Base-by-base conservation (phyloP, 2,888 invertebrate species). In the Heteromyza rotundicornis region DNA sequence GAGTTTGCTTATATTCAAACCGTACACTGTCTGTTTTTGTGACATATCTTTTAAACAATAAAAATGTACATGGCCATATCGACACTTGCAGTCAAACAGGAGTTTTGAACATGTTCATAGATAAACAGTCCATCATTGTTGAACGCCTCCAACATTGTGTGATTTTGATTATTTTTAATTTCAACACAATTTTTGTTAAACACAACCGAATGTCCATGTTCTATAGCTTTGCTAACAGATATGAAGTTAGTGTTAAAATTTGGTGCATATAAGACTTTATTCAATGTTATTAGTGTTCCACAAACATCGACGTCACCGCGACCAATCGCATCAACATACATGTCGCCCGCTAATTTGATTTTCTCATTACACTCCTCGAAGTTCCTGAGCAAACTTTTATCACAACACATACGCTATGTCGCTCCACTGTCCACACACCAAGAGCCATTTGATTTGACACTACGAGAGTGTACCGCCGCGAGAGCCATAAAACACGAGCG, bases 381-480 rank as follows among this genome's bases (percentile, higher is more conserved):
- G 17, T 23, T 47, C 14, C 51, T 44, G 24, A 66, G 64, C 57
- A 62, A 52, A 2, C 51, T 40, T 55, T 51, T 53, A 5, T 59
- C 47, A 49, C 62, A 62, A 54, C 63, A 64, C 66, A 62, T 60
- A 35, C 64, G 62, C 20, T 59, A 60, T 1, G 61, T 63, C 23
- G 66, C 61, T 20, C 62, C 64, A 57, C 64, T 65, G 58, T 61
- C 65, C 16, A 65, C 44, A 54, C 63, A 68, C 64, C 63, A 65
- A 12, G 27, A 67, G 5, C 66, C 35, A 17, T n/a, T 27, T 10
- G 12, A 3, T 40, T 17, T 44, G 14, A 32, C 32, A 32, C 12
- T 12, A 8, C 32, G 5, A 8, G 5, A 8, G 12, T 5, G 12
- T 8, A 12, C 12, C 12, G 5, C 12, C 12, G 32, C 32, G 12